phyloP scores from a whole-genome alignment of 2,113 vertebrate genomes.

The Leucoraja erinaceus region DNA sequence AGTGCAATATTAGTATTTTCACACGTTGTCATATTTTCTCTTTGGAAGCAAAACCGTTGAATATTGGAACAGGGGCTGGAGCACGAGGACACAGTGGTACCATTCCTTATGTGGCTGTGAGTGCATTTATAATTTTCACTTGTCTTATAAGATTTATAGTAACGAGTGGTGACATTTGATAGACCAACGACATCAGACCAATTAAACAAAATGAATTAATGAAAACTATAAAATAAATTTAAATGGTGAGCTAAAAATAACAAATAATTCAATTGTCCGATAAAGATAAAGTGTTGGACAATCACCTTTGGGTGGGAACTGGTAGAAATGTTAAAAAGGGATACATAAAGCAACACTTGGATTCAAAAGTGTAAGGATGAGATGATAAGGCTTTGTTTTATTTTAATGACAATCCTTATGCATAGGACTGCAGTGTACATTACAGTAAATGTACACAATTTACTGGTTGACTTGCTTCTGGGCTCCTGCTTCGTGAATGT shows the following conservation, averaged over 20 bases:
- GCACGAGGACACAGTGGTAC: background rate
- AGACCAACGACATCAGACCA: background rate
- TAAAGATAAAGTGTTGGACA: background rate
- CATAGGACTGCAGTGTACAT: background rate
- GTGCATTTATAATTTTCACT: background rate
- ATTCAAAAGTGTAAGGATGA: background rate
- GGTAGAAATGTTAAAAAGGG: background rate
- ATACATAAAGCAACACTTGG: background rate
- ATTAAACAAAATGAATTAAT: background rate
- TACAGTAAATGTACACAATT: background rate
- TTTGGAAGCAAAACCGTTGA: slow-evolving; percentile 5
- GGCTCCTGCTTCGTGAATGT: background rate
- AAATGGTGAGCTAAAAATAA: background rate
- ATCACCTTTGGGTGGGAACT: background rate
- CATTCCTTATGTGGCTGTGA: slow-evolving; percentile 12
- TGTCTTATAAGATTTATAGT: background rate
- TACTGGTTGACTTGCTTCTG: background rate
- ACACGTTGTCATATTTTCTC: background rate
- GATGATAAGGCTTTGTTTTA: background rate
- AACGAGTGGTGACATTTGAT: background rate
- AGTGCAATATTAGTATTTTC: background rate
- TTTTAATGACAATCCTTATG: background rate
- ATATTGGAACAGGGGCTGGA: background rate
- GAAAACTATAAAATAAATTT: background rate
- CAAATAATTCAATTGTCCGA: background rate